Base-by-base conservation (phyloP, 2,113 vertebrate genomes). In the Globicephala melas region DNA sequence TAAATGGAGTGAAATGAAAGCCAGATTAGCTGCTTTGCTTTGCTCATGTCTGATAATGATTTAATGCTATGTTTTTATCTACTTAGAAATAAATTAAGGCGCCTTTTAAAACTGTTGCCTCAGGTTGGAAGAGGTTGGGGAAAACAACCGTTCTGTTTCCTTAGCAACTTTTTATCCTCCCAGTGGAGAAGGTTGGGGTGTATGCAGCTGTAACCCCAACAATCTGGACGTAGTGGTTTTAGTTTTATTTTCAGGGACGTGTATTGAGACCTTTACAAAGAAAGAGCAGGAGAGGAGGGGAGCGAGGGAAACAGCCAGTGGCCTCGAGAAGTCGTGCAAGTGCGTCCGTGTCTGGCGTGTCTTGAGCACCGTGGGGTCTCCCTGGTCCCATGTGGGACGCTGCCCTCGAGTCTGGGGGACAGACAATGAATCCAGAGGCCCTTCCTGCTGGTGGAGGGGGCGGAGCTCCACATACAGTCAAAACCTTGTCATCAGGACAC, bases 11-110 rank as follows among this genome's bases (percentile, higher is more conserved):
- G 60, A 73, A 74, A 41, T 25, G 67, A 55, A 96, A 92, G 74
- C 79, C 44, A 23, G 67, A 65, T 63, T 2, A 44, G 13, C 79
- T 5, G 73, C 28, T 83, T 65, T 15, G 83, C 55, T 17, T 87
- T 81, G 65, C 58, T 80, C 20, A 3, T 25, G 15, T 63, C 84
- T 50, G 92, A 80, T 94, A 68, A 92, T 87, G 95, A 93, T 81
- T 88, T 88, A 94, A 95, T 88, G 85, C 68, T 31, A 13, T 62
- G 80, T 93, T 94, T 96, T 63, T 83, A 81, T 83, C 81, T 67
- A 14, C 85, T 95, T 74, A 84, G 81, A 89, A 87, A 73, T 58
- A 84, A 89, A 96, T 96, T 65, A 86, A 89, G 44, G 33, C 31
- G 0, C 80, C 93, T 94, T 86, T 89, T 33, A 31, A 91, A 97